Conservation (phyloP, 2,113 vertebrate genomes). For the Anser cygnoides region DNA sequence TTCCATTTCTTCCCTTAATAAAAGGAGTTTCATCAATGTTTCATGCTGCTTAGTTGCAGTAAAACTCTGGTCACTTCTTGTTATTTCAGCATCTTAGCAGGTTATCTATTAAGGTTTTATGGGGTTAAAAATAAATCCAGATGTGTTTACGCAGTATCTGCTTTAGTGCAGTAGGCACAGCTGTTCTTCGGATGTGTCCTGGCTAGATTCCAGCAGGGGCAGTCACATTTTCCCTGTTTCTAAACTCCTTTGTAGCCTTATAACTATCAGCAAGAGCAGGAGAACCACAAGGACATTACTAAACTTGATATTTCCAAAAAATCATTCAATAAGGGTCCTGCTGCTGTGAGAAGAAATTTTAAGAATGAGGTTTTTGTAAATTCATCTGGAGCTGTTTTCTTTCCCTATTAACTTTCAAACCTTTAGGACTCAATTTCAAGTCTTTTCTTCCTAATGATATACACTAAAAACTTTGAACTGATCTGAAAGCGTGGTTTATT, state of each 20-base stretch:
- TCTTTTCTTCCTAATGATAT: not conserved
- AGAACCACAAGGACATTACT: not conserved
- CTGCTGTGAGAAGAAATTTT: not conserved
- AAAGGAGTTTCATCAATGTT: not conserved
- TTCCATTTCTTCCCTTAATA: not conserved
- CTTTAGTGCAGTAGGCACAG: conserved; percentile 46
- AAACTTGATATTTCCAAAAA: not conserved
- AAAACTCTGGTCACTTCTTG: not conserved
- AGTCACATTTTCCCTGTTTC: conserved; percentile 20
- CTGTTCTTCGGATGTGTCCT: conserved; percentile 21
- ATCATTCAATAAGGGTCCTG: not conserved
- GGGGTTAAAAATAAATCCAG: conserved; percentile 51
- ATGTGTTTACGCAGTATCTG: conserved; percentile 27
- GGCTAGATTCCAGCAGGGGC: not conserved
- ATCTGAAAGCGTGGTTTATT: not conserved
- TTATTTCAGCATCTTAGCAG: not conserved
- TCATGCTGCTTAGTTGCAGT: not conserved
- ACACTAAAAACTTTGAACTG: not conserved
- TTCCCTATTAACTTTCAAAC: not conserved
- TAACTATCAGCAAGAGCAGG: conserved; percentile 10
- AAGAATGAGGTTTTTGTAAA: not conserved
- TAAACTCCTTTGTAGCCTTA: conserved; percentile 15
- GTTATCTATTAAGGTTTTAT: not conserved
- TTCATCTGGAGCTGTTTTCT: not conserved
- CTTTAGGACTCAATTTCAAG: not conserved